phyloP scores from a whole-genome alignment of 2,797 vertebrate genomes.

The Tokudaia muenninki region DNA sequence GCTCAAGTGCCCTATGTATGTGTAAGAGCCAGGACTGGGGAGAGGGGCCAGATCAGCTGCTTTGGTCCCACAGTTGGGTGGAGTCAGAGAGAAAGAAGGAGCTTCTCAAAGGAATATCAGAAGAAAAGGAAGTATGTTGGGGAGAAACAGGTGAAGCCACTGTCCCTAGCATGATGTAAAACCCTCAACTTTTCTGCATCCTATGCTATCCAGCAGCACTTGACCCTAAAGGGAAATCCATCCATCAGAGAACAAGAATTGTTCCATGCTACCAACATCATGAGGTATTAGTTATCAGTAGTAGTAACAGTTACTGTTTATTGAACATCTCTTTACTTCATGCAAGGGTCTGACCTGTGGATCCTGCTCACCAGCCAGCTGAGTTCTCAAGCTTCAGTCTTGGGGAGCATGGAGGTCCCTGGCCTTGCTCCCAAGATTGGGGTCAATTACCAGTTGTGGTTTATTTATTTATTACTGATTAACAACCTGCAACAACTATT shows the following conservation, averaged over 20 bases:
- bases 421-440: neutral
- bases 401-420: neutral
- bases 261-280: neutral
- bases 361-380: neutral
- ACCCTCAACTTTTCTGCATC: neutral
- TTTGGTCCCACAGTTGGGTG: neutral
- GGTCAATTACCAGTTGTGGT: neutral
- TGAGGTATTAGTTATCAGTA: neutral
- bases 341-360: neutral
- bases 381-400: constrained; percentile 7
- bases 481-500: neutral
- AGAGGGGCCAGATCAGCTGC: neutral
- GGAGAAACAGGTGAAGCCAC: neutral
- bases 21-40: neutral
- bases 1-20: neutral
- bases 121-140: neutral
- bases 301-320: neutral
- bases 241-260: neutral
- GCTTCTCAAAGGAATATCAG: neutral
- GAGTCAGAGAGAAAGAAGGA: neutral
- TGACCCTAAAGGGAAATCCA: neutral
- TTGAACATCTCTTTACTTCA: neutral
- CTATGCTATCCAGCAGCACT: neutral
- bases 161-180: neutral
- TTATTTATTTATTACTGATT: neutral